These are phyloP conservation scores for Drosophila nannoptera DNA, from an alignment of 1,140 invertebrate genomes.

Conservation along the genomic window DNA sequence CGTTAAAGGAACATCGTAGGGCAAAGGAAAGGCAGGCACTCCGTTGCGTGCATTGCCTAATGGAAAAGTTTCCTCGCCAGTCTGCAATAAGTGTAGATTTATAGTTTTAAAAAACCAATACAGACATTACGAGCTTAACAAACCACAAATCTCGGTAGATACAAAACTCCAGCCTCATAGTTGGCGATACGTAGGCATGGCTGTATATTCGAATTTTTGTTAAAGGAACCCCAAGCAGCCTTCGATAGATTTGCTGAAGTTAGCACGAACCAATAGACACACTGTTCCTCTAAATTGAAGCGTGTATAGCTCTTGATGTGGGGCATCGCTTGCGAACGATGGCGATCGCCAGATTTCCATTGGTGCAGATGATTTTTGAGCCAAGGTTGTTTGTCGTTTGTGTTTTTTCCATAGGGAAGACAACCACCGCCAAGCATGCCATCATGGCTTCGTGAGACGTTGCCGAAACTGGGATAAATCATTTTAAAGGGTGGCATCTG, in stretches of 20 bases:
- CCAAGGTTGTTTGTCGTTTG: slow-evolving; percentile 93
- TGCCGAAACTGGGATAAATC: slow-evolving; percentile 86
- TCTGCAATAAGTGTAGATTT: slow-evolving; percentile 40
- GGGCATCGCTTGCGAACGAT: slow-evolving; percentile 90
- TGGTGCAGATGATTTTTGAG: slow-evolving; percentile 87
- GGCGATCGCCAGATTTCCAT: slow-evolving; percentile 87
- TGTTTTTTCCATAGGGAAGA: slow-evolving; percentile 90
- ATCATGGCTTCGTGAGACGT: slow-evolving; percentile 91
- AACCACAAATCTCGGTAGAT: slow-evolving; percentile 91
- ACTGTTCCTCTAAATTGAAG: slow-evolving; percentile 83
- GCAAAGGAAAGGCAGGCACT: slow-evolving; percentile 83
- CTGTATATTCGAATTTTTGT: slow-evolving; percentile 82
- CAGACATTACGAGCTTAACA: slow-evolving; percentile 68
- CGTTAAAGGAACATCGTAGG: slow-evolving; percentile 88
- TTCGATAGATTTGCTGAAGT: slow-evolving; percentile 97
- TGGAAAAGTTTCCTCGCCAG: slow-evolving; percentile 75
- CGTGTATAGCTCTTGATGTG: slow-evolving; percentile 96
- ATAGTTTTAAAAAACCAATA: neutral
- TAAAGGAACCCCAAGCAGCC: slow-evolving; percentile 93
- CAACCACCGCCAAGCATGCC: slow-evolving; percentile 91
- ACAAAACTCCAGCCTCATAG: slow-evolving; percentile 95
- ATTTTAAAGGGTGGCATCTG: slow-evolving; percentile 73
- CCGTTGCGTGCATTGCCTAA: slow-evolving; percentile 77
- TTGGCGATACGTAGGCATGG: slow-evolving; percentile 87
- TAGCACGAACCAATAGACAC: slow-evolving; percentile 89